Evolutionary conservation across 2,113 vertebrate species (phyloP).

Genomic region (Tonatia bakeri): DNA sequence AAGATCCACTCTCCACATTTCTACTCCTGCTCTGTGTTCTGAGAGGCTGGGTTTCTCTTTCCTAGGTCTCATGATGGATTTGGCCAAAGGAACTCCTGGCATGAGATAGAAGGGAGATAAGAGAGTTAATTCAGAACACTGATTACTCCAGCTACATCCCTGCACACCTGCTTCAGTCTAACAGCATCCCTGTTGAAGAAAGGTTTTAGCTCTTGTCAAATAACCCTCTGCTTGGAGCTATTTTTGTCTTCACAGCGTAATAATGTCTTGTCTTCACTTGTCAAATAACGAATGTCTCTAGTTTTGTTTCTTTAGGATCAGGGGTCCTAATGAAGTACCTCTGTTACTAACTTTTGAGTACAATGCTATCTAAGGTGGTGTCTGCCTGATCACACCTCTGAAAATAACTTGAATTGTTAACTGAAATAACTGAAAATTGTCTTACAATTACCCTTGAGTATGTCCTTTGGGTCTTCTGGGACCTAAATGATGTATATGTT

Average conservation of each 20-base stretch:
- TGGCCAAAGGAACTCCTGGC: neutral
- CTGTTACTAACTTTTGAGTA: neutral
- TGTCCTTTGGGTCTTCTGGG: neutral
- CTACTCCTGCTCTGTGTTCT: neutral
- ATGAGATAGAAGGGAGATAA: neutral
- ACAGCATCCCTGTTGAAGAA: neutral
- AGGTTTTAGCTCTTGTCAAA: neutral
- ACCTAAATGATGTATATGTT: neutral
- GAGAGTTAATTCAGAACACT: neutral
- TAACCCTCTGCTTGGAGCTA: neutral
- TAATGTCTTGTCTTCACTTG: neutral
- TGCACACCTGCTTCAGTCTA: neutral
- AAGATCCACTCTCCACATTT: neutral
- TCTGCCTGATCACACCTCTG: neutral
- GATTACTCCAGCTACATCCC: neutral
- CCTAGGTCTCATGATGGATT: neutral
- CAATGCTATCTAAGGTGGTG: neutral
- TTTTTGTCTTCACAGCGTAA: neutral
- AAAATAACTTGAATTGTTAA: too few species aligned
- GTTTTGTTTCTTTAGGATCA: neutral
- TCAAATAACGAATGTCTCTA: neutral
- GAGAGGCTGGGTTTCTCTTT: neutral
- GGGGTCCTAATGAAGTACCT: neutral
- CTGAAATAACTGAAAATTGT: too few species aligned
- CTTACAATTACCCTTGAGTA: neutral